These are phyloP conservation scores for Sebastolobus altivelis DNA, from an alignment of 2,797 vertebrate species.

Conservation along the genomic window DNA sequence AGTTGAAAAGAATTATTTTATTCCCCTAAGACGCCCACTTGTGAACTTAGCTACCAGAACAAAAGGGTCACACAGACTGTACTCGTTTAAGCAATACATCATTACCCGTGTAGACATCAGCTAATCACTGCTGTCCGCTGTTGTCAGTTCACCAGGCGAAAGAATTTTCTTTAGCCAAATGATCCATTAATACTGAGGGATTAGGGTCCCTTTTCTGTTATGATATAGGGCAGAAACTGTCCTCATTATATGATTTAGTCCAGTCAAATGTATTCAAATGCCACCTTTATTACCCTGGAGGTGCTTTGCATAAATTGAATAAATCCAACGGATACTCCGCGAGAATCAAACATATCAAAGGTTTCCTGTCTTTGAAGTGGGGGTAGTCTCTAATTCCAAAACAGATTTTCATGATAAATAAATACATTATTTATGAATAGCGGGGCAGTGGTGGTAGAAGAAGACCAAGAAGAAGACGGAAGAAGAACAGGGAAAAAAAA, in stretches of 20 bases:
- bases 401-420: conserved; percentile 91
- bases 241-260: conserved; percentile 88
- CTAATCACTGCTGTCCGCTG: conserved; percentile 75
- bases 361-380: conserved; percentile 90
- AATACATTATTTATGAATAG: conserved; percentile 90
- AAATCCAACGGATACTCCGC: conserved; percentile 86
- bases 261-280: conserved; percentile 89
- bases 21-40: conserved; percentile 52
- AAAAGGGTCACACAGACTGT: conserved; percentile 56
- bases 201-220: conserved; percentile 79
- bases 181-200: conserved; percentile 81
- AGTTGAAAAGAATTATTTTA: conserved; percentile 74
- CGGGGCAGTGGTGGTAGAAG: conserved; percentile 67
- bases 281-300: conserved; percentile 89
- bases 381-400: conserved; percentile 88
- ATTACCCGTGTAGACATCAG: conserved; percentile 72
- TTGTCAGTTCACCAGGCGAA: conserved; percentile 76
- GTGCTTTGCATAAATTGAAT: conserved; percentile 91
- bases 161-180: conserved; percentile 79
- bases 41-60: conserved; percentile 64
- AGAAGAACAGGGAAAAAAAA: conserved; percentile 56
- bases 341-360: conserved; percentile 90
- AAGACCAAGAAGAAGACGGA: conserved; percentile 65
- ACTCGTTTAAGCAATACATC: conserved; percentile 62
- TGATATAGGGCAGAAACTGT: conserved; percentile 83